Evolutionary conservation across 2,888 invertebrate genomes (phyloP).

Genomic region (Listrodromus nycthemerus): DNA sequence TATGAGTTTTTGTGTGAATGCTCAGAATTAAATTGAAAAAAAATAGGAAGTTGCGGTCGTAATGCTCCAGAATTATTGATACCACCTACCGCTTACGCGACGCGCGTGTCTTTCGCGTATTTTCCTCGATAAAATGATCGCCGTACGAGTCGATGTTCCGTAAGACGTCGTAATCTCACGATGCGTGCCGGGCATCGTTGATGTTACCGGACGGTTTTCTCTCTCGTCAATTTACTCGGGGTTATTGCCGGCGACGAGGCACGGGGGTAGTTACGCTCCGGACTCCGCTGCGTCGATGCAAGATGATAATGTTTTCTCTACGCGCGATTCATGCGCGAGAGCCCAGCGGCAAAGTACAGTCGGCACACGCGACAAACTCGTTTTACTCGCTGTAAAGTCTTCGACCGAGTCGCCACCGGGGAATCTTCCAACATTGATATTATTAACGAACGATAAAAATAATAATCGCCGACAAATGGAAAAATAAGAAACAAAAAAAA

Average conservation of each 20-base stretch:
- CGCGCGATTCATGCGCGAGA: not conserved
- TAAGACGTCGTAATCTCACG: slow-evolving; percentile 13
- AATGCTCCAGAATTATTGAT: too few relatives aligned
- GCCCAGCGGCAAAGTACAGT: not conserved
- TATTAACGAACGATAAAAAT: not conserved
- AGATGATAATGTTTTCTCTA: slow-evolving; percentile 29
- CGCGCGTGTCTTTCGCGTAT: not conserved
- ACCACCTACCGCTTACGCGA: too few relatives aligned
- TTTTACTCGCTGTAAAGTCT: not conserved
- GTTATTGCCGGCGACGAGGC: slow-evolving; percentile 38
- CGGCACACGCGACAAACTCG: slow-evolving; percentile 39
- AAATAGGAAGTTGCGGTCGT: too few relatives aligned
- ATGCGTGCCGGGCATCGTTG: slow-evolving; percentile 38
- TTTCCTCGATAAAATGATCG: slow-evolving; percentile 25
- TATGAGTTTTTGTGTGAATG: too few relatives aligned
- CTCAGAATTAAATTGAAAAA: too few relatives aligned
- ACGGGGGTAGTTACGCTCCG: slow-evolving; percentile 2
- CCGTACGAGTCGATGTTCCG: slow-evolving; percentile 17
- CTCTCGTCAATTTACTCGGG: slow-evolving; percentile 36
- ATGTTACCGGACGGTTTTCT: slow-evolving; percentile 1
- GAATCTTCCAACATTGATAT: slow-evolving; percentile 1
- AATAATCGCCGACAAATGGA: slow-evolving; percentile 7
- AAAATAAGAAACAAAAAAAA: not conserved
- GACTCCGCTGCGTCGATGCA: not conserved
- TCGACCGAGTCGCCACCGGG: not conserved